Base-by-base conservation (phyloP, 2,888 invertebrate genomes). In the Drosophila pseudotalamancana region DNA sequence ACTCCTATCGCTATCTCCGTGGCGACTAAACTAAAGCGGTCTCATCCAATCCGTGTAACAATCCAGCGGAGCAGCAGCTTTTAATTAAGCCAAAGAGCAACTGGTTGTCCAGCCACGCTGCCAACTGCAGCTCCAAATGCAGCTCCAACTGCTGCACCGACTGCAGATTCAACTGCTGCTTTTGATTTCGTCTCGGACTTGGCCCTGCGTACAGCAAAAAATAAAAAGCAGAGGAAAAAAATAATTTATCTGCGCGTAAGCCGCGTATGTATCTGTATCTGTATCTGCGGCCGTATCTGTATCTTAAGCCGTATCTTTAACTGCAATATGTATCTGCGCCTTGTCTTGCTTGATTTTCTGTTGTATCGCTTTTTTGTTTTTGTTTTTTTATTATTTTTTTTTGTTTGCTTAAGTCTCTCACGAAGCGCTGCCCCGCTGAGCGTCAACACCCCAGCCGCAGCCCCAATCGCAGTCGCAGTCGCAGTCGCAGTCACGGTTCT, bases 31-130 rank as follows among this genome's bases (percentile, higher is more conserved):
- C 32, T 31, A 31, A 45, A 40, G 11, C 56, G 34, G 53, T 54
- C 72, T 63, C 72, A 72, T 59, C 54, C 59, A 75, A 87, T 77
- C 87, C 81, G 69, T 83, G 88, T 77, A 83, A 86, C 87, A 86
- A 88, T 87, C 57, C 81, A 53, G 78, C 53, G 27, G 51, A 64
- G 84, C 66, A 83, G 87, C 88, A 70, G 88, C 83, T 84, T 84
- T 84, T 84, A 84, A 84, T 84, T 84, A 84, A 84, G 83, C 88
- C 88, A 87, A 74, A 75, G 68, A 82, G 86, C 88, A 82, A 87
- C 88, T 88, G 73, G 82, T 88, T 88, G 82, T 70, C 49, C 61
- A 55, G 23, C 51, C 16, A 6, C 64, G 8, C 8, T 19, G 11
- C 18, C 49, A 8, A 8, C n/a, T 23, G 11, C 27, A 43, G 27